phyloP scores from a whole-genome alignment of 2,888 invertebrate species.

The Disparrhopalites patrizii region DNA sequence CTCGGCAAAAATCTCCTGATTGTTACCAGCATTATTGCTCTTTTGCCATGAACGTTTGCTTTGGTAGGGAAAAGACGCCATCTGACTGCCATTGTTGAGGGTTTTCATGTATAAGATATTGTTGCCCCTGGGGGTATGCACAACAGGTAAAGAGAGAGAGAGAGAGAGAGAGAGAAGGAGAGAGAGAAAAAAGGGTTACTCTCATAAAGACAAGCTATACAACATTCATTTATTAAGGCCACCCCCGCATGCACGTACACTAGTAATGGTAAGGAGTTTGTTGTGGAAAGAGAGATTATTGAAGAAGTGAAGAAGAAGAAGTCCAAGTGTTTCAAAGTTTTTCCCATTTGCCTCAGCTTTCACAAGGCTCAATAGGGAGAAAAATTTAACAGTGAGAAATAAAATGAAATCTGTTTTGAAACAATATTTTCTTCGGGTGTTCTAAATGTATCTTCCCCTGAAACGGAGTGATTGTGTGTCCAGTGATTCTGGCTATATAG shows the following conservation, averaged over 20 bases:
- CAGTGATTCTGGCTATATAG: too few relatives aligned
- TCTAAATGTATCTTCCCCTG: too few relatives aligned
- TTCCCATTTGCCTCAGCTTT: too few relatives aligned
- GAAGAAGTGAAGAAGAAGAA: slow-evolving; percentile 1
- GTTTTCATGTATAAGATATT: not conserved
- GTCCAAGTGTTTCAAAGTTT: too few relatives aligned
- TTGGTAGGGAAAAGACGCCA: too few relatives aligned
- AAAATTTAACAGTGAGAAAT: not conserved
- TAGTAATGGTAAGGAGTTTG: not conserved
- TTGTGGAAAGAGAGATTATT: slow-evolving; percentile 1
- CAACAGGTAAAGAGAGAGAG: not conserved
- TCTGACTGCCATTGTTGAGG: not conserved
- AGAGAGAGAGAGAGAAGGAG: not conserved
- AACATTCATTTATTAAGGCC: slow-evolving; percentile 18
- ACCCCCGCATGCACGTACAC: slow-evolving; percentile 12
- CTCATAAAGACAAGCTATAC: not conserved
- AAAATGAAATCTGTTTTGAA: slow-evolving; percentile 10
- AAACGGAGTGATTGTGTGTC: too few relatives aligned
- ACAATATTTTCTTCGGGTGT: not conserved
- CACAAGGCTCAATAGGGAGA: slow-evolving; percentile 24
- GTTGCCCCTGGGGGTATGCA: slow-evolving; percentile 7
- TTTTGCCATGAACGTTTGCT: too few relatives aligned
- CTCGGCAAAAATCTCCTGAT: too few relatives aligned
- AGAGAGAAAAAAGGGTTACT: not conserved
- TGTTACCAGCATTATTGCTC: too few relatives aligned